Percentiles rank a stretch among this genome's conserved stretches.
phyloP scores from a whole-genome alignment of 2,797 vertebrate genomes.

The Hapalemur alaotrensis region DNA sequence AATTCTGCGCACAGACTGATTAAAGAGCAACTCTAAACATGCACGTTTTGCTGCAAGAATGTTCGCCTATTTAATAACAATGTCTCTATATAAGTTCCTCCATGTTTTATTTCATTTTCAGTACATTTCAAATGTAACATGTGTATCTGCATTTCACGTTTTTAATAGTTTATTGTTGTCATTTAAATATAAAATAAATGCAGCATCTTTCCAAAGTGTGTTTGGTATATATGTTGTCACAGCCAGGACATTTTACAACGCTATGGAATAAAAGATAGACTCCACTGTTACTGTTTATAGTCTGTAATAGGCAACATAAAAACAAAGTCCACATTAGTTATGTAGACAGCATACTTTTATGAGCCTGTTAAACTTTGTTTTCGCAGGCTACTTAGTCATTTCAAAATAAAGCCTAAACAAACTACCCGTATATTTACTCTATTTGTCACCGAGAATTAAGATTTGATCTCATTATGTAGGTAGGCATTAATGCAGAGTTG shows the following conservation, averaged over 20 bases:
- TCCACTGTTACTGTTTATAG: constrained; percentile 61
- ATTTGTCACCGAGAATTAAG: constrained; percentile 64
- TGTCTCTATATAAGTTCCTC: neutral
- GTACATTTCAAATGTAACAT: neutral
- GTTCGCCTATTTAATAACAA: neutral
- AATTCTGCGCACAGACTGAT: neutral
- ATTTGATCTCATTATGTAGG: constrained; percentile 29
- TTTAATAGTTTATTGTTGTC: neutral
- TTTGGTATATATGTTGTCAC: neutral
- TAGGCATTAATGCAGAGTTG: neutral
- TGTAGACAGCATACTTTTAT: constrained; percentile 69
- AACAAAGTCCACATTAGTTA: constrained; percentile 62
- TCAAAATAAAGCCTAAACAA: constrained; percentile 70
- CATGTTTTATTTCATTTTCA: neutral
- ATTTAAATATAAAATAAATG: neutral
- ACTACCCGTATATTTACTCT: constrained; percentile 44
- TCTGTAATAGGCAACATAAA: constrained; percentile 63
- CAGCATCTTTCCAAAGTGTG: constrained; percentile 52
- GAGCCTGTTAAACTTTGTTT: constrained; percentile 72
- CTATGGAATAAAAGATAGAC: constrained; percentile 64
- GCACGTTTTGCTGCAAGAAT: neutral
- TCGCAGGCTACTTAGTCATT: constrained; percentile 72
- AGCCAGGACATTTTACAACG: constrained; percentile 58
- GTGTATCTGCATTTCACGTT: neutral
- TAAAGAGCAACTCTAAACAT: neutral